phyloP scores from a whole-genome alignment of 2,888 invertebrate genomes.

The Stenotaenia linearis region DNA sequence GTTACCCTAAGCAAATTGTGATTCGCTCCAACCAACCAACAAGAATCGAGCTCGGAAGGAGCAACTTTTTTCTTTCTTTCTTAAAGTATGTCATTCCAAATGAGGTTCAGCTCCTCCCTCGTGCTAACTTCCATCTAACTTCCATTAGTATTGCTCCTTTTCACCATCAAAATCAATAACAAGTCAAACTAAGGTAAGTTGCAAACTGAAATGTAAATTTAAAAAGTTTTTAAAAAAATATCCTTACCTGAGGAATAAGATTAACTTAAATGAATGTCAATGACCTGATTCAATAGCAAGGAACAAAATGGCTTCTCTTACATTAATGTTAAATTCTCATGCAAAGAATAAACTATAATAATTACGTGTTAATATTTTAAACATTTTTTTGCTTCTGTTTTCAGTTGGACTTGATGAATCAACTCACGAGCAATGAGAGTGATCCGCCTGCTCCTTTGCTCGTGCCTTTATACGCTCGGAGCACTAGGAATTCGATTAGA shows the following conservation, averaged over 20 bases:
- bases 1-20: not conserved
- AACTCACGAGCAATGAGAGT: slow-evolving; percentile 16
- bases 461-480: not conserved
- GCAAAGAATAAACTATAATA: not conserved
- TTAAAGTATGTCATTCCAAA: slow-evolving; percentile 1
- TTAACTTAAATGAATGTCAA: slow-evolving; percentile 3
- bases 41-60: slow-evolving; percentile 22
- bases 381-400: not conserved
- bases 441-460: not conserved
- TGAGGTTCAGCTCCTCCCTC: not conserved
- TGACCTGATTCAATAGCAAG: slow-evolving; percentile 7
- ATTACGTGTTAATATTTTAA: not conserved
- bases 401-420: slow-evolving; percentile 3
- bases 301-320: slow-evolving; percentile 11
- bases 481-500: slow-evolving; percentile 11
- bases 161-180: not conserved
- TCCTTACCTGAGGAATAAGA: not conserved
- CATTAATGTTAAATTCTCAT: slow-evolving; percentile 6
- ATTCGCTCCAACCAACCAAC: slow-evolving; percentile 21
- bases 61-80: not conserved
- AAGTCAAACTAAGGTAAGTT: not conserved
- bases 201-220: not conserved
- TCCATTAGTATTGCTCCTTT: not conserved
- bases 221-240: not conserved
- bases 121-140: not conserved